These are phyloP conservation scores for Chamaea fasciata DNA, from an alignment of 2,113 vertebrate species.

Conservation along the genomic window DNA sequence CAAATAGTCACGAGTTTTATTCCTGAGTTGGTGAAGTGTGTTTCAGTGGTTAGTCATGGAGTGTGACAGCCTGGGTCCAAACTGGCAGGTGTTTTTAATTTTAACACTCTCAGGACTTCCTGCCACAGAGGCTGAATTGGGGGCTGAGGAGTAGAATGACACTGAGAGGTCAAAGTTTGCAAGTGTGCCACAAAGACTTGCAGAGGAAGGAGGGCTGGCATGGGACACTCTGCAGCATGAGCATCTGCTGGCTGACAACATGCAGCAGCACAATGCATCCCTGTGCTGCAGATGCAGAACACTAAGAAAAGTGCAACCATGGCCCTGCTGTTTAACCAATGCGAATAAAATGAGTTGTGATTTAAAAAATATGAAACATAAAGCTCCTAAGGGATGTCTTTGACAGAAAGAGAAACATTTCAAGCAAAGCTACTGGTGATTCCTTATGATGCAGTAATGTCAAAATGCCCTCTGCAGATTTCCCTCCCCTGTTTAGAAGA, in stretches of 20 bases:
- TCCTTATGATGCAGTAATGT: not conserved
- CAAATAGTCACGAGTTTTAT: not conserved
- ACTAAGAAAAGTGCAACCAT: not conserved
- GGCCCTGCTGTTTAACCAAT: not conserved
- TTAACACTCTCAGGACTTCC: not conserved
- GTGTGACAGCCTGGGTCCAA: not conserved
- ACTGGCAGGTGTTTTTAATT: not conserved
- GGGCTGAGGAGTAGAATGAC: not conserved
- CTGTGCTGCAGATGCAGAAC: not conserved
- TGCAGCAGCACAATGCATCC: rapidly evolving
- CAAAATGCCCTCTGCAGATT: not conserved
- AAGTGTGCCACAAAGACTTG: rapidly evolving
- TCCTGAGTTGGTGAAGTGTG: not conserved
- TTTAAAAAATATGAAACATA: not conserved
- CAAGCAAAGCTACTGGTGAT: not conserved
- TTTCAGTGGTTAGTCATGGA: not conserved
- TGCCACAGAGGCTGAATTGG: not conserved
- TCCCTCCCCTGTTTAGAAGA: not conserved
- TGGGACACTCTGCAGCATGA: not conserved
- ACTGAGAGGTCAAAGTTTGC: not conserved
- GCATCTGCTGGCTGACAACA: not conserved
- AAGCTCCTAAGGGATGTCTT: not conserved
- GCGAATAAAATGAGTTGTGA: not conserved
- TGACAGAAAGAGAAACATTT: not conserved
- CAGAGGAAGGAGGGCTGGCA: not conserved